phyloP scores from a whole-genome alignment of 2,797 vertebrate genomes.

The Sciaenops ocellatus region DNA sequence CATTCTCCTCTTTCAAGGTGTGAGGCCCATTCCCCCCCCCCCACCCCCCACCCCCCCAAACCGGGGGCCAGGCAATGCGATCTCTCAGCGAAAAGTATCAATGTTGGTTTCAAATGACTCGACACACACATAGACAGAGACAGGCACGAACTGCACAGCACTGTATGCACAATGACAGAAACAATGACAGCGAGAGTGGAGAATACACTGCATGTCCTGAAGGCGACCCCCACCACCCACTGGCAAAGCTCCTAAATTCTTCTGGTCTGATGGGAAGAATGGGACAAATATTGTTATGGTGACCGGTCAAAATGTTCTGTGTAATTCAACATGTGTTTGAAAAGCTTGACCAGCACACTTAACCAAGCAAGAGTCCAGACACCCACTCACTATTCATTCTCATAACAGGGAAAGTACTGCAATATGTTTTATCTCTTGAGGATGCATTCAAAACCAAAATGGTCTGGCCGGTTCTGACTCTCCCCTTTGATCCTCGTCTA shows the following conservation, averaged over 20 bases:
- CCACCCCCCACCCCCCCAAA: conserved; percentile 27
- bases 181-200: conserved; percentile 26
- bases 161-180: conserved; percentile 19
- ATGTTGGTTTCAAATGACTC: conserved; percentile 70
- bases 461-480: conserved; percentile 23
- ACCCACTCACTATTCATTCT: conserved; percentile 44
- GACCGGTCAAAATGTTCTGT: conserved; percentile 44
- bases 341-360: conserved; percentile 36
- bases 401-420: conserved; percentile 48
- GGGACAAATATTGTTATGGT: conserved; percentile 45
- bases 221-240: not conserved
- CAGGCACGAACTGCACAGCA: conserved; percentile 7
- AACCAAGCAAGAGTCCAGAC: conserved; percentile 38
- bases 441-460: conserved; percentile 56
- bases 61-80: conserved; percentile 62
- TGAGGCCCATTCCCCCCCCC: conserved; percentile 54
- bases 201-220: conserved; percentile 36
- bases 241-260: conserved; percentile 42
- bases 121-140: not conserved
- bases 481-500: conserved; percentile 51
- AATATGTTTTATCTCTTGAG: conserved; percentile 58
- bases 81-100: conserved; percentile 68
- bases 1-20: conserved; percentile 81
- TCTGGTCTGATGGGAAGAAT: conserved; percentile 42
- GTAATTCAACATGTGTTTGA: conserved; percentile 37